phyloP scores from a whole-genome alignment of 1,140 invertebrate genomes.

The Neodiprion lecontei region DNA sequence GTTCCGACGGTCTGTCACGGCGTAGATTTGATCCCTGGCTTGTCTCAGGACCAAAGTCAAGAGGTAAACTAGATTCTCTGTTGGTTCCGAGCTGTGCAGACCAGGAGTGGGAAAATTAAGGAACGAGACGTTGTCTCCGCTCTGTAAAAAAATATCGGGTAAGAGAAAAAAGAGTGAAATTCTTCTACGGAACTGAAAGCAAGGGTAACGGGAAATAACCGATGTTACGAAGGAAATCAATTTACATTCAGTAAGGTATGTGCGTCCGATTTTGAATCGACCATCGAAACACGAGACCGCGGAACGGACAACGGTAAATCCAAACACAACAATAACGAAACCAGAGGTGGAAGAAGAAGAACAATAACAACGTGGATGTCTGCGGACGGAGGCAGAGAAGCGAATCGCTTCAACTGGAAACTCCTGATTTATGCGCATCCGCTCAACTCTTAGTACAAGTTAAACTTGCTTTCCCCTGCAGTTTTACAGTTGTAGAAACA shows the following conservation, averaged over 20 bases:
- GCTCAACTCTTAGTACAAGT: neutral
- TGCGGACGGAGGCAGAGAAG: neutral
- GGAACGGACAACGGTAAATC: neutral
- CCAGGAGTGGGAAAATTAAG: constrained; percentile 56
- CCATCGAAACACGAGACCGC: no score
- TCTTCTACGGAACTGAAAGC: neutral
- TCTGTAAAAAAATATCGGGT: constrained; percentile 38
- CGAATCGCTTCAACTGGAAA: constrained; percentile 2
- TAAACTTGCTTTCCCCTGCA: neutral
- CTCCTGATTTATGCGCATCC: neutral
- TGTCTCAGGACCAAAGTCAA: constrained; percentile 69
- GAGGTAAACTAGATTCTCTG: constrained; percentile 69
- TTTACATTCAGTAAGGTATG: no score
- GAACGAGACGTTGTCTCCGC: constrained; percentile 55
- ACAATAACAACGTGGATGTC: neutral
- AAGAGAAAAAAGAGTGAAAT: neutral
- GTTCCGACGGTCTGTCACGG: constrained; percentile 30
- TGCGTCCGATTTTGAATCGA: no score
- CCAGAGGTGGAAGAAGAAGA: neutral
- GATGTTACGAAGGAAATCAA: no score
- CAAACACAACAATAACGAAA: neutral
- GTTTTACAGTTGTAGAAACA: neutral
- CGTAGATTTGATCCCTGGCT: constrained; percentile 63
- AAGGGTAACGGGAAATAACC: neutral
- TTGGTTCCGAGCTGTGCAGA: constrained; percentile 51